Base-by-base conservation (phyloP, 2,113 vertebrate species). In the Ifrita kowaldi region DNA sequence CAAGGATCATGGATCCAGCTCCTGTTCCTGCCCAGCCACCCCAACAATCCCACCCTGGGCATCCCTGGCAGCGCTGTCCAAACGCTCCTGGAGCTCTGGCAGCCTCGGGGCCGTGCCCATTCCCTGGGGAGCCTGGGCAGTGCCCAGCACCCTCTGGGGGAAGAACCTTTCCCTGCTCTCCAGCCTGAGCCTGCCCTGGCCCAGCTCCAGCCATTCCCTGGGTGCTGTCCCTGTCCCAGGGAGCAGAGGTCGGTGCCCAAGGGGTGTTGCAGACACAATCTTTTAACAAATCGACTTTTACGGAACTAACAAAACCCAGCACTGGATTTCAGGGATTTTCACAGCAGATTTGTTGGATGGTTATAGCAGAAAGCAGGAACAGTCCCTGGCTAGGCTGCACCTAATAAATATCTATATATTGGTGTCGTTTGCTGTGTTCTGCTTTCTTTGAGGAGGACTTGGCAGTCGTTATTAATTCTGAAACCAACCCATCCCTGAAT, bases 171-270 rank as follows among this genome's bases (percentile, higher is more conserved):
- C 5, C 50, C 57, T 73, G 4, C 32, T 11, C 1, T 18, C 8
- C 76, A 42, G 0, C 50, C 52, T n/a, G 0, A 39, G 0, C 27
- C 37, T 63, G 3, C 4, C 37, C 59, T 74, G 68, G 2, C 19
- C 1, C 33, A 59, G 52, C 44, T 73, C 44, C 68, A 46, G 60
- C 33, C 1, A 0, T 19, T 44, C 27, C 44, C 68, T 26, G 28
- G 37, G 28, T 21, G 2, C 19, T 24, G 27, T 8, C 60, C 37
- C 77, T 53, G 46, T 23, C 57, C 1, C 52, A 46, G 18, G 4
- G 28, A 60, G 77, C 59, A 59, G 37, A 44, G 27, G 7, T 17
- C 3, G 0, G 16, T 28, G 60, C 39, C 53, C 41, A 13, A 10
- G 19, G 23, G 18, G 1, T 18, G 16, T 39, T 56, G 3, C 37